Conservation (phyloP, 2,113 vertebrate genomes). For the Xiphophorus hellerii region DNA sequence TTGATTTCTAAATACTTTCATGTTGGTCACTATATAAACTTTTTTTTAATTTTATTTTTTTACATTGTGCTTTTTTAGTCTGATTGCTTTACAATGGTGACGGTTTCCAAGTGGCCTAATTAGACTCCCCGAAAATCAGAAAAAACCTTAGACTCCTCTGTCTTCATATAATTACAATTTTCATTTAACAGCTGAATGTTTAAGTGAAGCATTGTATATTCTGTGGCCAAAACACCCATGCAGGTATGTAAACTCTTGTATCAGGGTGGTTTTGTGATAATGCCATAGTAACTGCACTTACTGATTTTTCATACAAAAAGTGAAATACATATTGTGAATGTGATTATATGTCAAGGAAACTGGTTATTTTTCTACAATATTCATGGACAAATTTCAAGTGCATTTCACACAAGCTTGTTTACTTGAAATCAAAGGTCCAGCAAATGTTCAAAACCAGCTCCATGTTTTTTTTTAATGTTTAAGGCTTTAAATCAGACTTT, state of each 20-base stretch:
- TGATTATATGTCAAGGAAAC: background rate
- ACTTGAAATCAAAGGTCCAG: conserved; percentile 4
- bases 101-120: background rate
- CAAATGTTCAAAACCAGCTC: conserved; percentile 33
- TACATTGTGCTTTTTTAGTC: conserved; percentile 76
- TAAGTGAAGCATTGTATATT: background rate
- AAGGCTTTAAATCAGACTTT: conserved; percentile 62
- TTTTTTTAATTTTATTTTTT: conserved; percentile 42
- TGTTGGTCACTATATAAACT: conserved; percentile 59
- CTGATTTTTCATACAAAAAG: background rate
- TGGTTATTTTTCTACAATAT: background rate
- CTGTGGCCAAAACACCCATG: background rate
- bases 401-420: background rate
- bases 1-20: conserved; percentile 52
- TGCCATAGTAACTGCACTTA: background rate
- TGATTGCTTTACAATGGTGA: conserved; percentile 49
- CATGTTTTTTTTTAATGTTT: conserved; percentile 47
- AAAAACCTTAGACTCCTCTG: background rate
- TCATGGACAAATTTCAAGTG: background rate
- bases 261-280: background rate
- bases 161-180: background rate
- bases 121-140: background rate
- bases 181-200: background rate
- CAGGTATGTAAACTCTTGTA: background rate
- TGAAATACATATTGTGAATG: background rate